Percentiles rank a stretch among this genome's conserved stretches.
Conservation (phyloP, 2,797 vertebrate genomes). For the Muraenolepis orangiensis region DNA sequence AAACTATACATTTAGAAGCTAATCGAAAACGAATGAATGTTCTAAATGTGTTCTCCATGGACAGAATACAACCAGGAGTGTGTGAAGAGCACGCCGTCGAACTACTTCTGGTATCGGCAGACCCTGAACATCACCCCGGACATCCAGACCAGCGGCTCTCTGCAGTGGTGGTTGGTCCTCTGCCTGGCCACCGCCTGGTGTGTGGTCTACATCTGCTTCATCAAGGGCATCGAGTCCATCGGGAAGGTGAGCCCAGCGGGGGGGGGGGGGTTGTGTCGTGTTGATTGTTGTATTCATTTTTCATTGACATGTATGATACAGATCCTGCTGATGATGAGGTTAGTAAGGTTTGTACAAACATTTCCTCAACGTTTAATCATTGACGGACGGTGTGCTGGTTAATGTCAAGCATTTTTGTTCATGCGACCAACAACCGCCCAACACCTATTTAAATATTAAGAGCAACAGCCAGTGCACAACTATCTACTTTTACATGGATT, state of each 20-base stretch:
- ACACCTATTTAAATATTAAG: no score
- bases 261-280: slow-evolving; percentile 2
- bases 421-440: no score
- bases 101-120: slow-evolving; percentile 90
- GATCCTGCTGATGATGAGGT: background rate
- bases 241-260: slow-evolving; percentile 83
- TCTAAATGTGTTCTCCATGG: background rate
- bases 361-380: background rate
- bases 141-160: slow-evolving; percentile 63
- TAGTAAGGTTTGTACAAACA: background rate
- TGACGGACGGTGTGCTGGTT: background rate
- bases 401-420: no score
- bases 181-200: slow-evolving; percentile 79
- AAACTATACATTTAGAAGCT: background rate
- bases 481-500: no score
- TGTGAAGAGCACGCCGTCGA: slow-evolving; percentile 75
- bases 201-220: slow-evolving; percentile 83
- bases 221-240: slow-evolving; percentile 82
- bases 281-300: background rate
- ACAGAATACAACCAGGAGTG: slow-evolving; percentile 79
- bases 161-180: slow-evolving; percentile 82
- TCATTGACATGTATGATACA: background rate
- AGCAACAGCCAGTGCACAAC: no score
- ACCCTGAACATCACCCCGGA: slow-evolving; percentile 82
- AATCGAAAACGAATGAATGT: background rate